These are phyloP conservation scores for Megalops cyprinoides DNA, from an alignment of 2,797 vertebrate genomes.

Conservation along the genomic window DNA sequence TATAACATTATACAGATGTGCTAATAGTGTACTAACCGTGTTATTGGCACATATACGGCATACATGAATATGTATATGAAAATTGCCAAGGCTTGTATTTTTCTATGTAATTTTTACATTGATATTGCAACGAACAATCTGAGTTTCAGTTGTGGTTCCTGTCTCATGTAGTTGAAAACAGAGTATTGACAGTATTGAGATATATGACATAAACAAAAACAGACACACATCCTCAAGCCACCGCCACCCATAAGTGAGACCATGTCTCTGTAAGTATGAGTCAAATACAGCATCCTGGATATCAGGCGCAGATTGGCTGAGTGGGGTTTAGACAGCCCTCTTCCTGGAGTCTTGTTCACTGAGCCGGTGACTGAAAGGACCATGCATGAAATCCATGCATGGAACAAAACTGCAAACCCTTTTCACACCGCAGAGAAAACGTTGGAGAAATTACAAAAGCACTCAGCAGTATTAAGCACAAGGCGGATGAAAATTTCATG, in stretches of 20 bases:
- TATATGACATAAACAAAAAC: background rate
- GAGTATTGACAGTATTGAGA: background rate
- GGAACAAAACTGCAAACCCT: slow-evolving; percentile 67
- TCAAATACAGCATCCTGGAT: background rate
- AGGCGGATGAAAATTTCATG: slow-evolving; percentile 73
- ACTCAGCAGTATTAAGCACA: slow-evolving; percentile 65
- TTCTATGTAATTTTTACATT: background rate
- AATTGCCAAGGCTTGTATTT: background rate
- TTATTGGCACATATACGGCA: no score
- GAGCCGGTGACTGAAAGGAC: slow-evolving; percentile 77
- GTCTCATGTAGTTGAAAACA: background rate
- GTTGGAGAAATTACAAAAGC: slow-evolving; percentile 65
- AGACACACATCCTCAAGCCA: no score
- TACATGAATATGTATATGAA: background rate
- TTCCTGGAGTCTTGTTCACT: slow-evolving; percentile 69
- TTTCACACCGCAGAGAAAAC: slow-evolving; percentile 57
- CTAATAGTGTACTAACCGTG: no score
- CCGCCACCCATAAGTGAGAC: background rate
- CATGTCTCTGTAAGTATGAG: slow-evolving; percentile 7
- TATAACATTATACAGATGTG: no score
- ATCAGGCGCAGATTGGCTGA: slow-evolving; percentile 55
- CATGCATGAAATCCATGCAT: slow-evolving; percentile 68
- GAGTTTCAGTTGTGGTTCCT: background rate
- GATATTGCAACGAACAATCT: background rate
- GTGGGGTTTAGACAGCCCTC: slow-evolving; percentile 65